phyloP scores from a whole-genome alignment of 1,140 invertebrate species.

The Patella vulgata region DNA sequence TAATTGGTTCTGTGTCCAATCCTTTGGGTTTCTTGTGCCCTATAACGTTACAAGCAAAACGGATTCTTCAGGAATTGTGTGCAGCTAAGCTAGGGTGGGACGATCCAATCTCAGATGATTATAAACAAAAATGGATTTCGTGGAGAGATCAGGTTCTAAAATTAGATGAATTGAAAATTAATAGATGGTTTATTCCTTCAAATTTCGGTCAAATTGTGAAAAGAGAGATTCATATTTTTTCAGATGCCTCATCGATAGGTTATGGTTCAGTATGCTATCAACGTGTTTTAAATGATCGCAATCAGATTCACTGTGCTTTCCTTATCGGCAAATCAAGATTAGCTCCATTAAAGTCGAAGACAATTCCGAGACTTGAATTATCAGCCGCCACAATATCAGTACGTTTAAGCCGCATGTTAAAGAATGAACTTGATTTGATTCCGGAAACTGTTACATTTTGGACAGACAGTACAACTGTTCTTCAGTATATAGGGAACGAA shows the following conservation, averaged over 20 bases:
- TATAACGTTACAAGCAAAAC: slow-evolving; percentile 33
- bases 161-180: slow-evolving; percentile 6
- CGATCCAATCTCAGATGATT: slow-evolving; percentile 16
- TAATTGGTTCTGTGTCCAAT: slow-evolving; percentile 38
- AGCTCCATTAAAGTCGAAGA: slow-evolving; percentile 51
- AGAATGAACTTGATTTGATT: background rate
- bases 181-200: slow-evolving; percentile 20
- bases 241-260: slow-evolving; percentile 33
- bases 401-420: slow-evolving; percentile 33
- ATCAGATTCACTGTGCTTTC: slow-evolving; percentile 30
- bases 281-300: slow-evolving; percentile 13
- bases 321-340: slow-evolving; percentile 54
- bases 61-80: slow-evolving; percentile 39
- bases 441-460: background rate
- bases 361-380: slow-evolving; percentile 65
- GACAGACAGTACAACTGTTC: slow-evolving; percentile 20
- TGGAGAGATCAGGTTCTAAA: slow-evolving; percentile 22
- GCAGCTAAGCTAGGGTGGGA: slow-evolving; percentile 22
- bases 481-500: slow-evolving; percentile 23
- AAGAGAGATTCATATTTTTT: slow-evolving; percentile 37
- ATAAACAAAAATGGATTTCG: slow-evolving; percentile 13
- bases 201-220: slow-evolving; percentile 22
- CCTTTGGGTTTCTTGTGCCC: slow-evolving; percentile 38
- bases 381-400: slow-evolving; percentile 61
- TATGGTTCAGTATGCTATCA: slow-evolving; percentile 44